phyloP scores from a whole-genome alignment of 2,113 vertebrate genomes.

The Mirza zaza region DNA sequence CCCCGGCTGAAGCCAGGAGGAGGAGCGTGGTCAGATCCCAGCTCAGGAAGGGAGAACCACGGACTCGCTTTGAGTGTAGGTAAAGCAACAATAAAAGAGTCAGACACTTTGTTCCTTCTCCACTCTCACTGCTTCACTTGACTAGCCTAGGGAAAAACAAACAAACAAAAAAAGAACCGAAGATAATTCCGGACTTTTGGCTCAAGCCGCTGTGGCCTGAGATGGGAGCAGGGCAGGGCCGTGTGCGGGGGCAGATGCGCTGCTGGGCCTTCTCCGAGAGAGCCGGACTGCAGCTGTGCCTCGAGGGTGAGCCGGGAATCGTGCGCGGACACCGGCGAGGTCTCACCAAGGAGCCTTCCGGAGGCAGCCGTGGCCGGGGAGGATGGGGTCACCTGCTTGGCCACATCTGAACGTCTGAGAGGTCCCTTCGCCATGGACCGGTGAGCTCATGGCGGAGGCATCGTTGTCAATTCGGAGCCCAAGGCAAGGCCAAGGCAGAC shows the following conservation, averaged over 20 bases:
- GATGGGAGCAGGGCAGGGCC: neutral
- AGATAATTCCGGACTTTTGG: neutral
- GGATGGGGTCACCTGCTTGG: neutral
- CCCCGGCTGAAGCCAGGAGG: no score
- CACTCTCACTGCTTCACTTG: no score
- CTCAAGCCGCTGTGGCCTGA: neutral
- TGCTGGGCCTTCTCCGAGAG: neutral
- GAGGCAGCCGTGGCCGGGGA: neutral
- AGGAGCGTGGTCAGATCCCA: neutral
- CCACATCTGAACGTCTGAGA: neutral
- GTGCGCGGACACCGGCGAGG: neutral
- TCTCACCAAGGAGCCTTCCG: neutral
- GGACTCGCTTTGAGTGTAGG: neutral
- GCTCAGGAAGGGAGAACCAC: neutral
- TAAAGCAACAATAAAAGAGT: neutral
- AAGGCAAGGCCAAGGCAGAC: neutral
- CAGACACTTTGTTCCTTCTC: no score
- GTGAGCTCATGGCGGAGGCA: neutral
- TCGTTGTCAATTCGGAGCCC: neutral
- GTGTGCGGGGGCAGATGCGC: rapidly evolving
- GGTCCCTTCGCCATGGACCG: neutral
- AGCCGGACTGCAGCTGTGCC: neutral
- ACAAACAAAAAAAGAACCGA: no score
- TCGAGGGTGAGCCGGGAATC: neutral
- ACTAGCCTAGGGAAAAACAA: neutral